Evolutionary conservation across 2,888 invertebrate species (phyloP).

Genomic region (Tineola bisselliella): DNA sequence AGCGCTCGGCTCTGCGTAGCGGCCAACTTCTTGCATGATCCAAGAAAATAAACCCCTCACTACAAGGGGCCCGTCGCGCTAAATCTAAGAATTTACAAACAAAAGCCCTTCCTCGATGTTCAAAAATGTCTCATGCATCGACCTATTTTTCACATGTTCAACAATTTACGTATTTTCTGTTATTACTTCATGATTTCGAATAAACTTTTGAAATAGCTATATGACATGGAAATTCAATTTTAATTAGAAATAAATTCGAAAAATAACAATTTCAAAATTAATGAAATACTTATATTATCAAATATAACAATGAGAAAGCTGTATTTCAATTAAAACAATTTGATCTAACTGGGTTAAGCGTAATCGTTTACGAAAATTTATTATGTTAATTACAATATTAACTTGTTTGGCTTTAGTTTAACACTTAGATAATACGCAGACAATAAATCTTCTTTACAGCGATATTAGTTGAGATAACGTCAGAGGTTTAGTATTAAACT

Average conservation of each 20-base stretch:
- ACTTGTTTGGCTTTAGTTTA: neutral
- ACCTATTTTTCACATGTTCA: conserved; percentile 35
- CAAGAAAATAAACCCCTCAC: conserved; percentile 51
- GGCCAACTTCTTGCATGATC: conserved; percentile 61
- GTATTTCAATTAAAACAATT: too few relatives aligned
- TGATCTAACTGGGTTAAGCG: too few relatives aligned
- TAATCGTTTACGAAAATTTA: too few relatives aligned
- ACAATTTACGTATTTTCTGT: neutral
- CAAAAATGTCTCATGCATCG: conserved; percentile 57
- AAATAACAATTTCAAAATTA: too few relatives aligned
- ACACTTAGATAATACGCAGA: neutral
- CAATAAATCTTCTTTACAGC: conserved; percentile 1
- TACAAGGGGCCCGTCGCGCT: conserved; percentile 20
- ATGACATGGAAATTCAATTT: too few relatives aligned
- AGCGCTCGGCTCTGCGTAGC: conserved; percentile 17
- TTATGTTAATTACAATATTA: neutral
- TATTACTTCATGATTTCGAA: too few relatives aligned
- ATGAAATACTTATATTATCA: too few relatives aligned
- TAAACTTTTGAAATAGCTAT: too few relatives aligned
- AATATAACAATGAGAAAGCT: too few relatives aligned
- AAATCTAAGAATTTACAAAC: conserved; percentile 48
- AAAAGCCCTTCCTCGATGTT: conserved; percentile 47
- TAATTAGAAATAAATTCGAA: too few relatives aligned
- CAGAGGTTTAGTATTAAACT: too few relatives aligned
- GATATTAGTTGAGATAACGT: neutral